A percentile compares a stretch with the other conserved stretches of the same genome.
Evolutionary conservation across 2,113 vertebrate genomes (phyloP).

Genomic region (Etheostoma cragini): DNA sequence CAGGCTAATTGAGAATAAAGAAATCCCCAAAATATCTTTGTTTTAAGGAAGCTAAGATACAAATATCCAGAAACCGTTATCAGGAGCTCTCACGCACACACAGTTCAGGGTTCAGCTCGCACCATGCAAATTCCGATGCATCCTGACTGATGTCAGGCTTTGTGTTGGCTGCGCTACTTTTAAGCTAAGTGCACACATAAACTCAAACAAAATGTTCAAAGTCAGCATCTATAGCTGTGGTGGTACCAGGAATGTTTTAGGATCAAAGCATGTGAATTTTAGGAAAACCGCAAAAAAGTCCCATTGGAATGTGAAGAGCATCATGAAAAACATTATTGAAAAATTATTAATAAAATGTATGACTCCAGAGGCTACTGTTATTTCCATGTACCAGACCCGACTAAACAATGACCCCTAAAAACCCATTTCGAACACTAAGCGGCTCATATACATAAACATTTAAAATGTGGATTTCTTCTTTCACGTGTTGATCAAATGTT

Average conservation of each 20-base stretch:
- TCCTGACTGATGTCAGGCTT: background rate
- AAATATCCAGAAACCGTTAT: slow-evolving; percentile 22
- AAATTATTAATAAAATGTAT: background rate
- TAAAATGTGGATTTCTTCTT: background rate
- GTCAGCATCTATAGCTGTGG: slow-evolving; percentile 7
- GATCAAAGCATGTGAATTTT: slow-evolving; percentile 6
- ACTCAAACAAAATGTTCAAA: slow-evolving; percentile 12
- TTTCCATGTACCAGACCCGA: background rate
- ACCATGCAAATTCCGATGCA: background rate
- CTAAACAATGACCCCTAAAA: background rate
- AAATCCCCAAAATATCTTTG: slow-evolving; percentile 31
- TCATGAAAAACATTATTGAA: background rate
- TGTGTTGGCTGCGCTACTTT: slow-evolving; percentile 3
- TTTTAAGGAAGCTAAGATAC: slow-evolving; percentile 42
- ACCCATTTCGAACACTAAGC: background rate
- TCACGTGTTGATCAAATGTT: background rate
- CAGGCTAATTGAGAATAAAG: slow-evolving; percentile 1
- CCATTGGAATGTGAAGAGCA: background rate
- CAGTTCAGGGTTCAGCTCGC: slow-evolving; percentile 1
- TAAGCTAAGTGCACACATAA: background rate
- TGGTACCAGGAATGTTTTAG: background rate
- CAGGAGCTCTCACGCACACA: background rate
- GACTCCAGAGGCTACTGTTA: background rate
- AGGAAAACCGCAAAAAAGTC: background rate
- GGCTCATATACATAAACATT: background rate